Base-by-base conservation (phyloP, 2,888 invertebrate genomes). In the Cephus pulcher region DNA sequence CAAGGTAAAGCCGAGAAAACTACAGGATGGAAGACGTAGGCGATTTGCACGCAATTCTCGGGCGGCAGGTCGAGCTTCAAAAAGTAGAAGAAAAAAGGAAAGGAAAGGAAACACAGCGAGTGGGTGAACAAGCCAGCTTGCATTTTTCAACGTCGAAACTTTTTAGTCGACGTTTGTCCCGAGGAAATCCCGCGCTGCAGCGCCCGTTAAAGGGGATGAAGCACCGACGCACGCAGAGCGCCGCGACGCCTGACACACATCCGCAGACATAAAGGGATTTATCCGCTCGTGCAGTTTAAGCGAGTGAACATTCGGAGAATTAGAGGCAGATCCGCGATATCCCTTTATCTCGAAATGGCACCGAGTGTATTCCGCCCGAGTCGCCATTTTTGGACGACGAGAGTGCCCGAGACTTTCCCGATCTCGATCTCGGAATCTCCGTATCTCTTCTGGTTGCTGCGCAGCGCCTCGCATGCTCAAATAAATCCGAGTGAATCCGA, bases 111-210 rank as follows among this genome's bases (percentile, higher is more conserved):
- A 80, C 76, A 77, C 79, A 15, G 40, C 15, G 40, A 40, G 40
- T 40, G 40, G 40, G 40, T 40, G 40, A 71, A 33, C 56, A 71
- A 76, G 84, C 80, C 82, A 78, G 83, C 83, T 88, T 85, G 83
- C 86, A 88, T 88, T 88, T 88, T 84, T 88, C 87, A 86, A 85
- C 82, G 87, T 88, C 86, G 80, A 81, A 86, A 84, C 82, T 85
- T 84, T 78, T 33, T 73, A 40, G 40, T 15, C 40, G 37, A 15
- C 37, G 40, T 40, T 40, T 75, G 40, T 75, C 75, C 11, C 70
- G 71, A 15, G 71, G 71, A n/a, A n/a, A 71, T 32, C 71, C 32
- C 2, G 15, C 40, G 40, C 15, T 15, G 40, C 40, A 15, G 6
- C 40, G 15, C 15, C 40, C 76, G 79, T 86, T 86, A 85, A 85